Evolutionary conservation across 2,888 invertebrate genomes (phyloP).

Genomic region (Erebia epiphron): DNA sequence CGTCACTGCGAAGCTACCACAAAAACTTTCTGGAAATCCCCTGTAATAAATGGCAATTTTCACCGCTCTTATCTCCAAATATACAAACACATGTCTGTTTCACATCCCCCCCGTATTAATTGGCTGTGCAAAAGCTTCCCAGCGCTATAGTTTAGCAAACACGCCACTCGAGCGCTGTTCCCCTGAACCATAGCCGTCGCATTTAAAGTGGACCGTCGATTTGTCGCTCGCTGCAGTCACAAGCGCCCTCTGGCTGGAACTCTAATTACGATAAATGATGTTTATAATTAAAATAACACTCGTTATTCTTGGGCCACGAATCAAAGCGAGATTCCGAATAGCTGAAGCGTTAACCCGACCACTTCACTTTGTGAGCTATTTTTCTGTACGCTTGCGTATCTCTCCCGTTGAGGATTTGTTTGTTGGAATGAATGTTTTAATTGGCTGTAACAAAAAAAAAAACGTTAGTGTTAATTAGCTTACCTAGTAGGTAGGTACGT

Average conservation of each 20-base stretch:
- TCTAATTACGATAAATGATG: slow-evolving; percentile 81
- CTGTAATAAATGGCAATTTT: not conserved
- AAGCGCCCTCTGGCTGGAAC: slow-evolving; percentile 64
- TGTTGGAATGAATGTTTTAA: slow-evolving; percentile 29
- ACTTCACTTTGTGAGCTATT: slow-evolving; percentile 64
- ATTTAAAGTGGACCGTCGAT: slow-evolving; percentile 70
- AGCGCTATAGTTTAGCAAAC: slow-evolving; percentile 59
- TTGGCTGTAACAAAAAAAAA: slow-evolving; percentile 17
- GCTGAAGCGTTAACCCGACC: slow-evolving; percentile 64
- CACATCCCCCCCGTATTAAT: slow-evolving; percentile 48
- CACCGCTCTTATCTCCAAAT: slow-evolving; percentile 32
- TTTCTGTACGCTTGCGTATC: slow-evolving; percentile 52
- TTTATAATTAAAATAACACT: slow-evolving; percentile 82
- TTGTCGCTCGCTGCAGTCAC: slow-evolving; percentile 65
- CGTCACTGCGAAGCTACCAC: too few relatives aligned
- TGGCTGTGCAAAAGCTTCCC: slow-evolving; percentile 55
- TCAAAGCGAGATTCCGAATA: slow-evolving; percentile 70
- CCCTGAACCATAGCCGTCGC: slow-evolving; percentile 74
- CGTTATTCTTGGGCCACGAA: slow-evolving; percentile 55
- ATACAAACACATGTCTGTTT: slow-evolving; percentile 32
- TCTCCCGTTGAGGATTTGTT: slow-evolving; percentile 42
- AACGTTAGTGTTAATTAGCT: slow-evolving; percentile 19
- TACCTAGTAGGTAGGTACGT: not conserved
- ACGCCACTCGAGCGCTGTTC: slow-evolving; percentile 55
- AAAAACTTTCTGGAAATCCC: too few relatives aligned